A percentile compares a stretch with the other conserved stretches of the same genome.
Conservation (phyloP, 2,888 invertebrate species). For the Argyresthia albistria region DNA sequence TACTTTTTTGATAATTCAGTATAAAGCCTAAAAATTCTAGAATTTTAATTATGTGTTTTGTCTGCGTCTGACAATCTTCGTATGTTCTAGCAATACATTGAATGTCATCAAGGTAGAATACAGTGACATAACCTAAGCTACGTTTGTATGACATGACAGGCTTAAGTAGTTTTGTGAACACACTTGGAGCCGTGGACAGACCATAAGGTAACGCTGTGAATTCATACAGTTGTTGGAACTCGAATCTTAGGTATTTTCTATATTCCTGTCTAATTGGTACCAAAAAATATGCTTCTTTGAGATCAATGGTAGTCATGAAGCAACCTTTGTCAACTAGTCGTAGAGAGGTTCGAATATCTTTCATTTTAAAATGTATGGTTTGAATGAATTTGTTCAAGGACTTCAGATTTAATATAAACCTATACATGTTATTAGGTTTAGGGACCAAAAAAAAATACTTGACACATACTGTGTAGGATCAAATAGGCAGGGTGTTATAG, state of each 20-base stretch:
- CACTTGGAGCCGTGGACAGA: background rate
- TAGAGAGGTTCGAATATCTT: no score
- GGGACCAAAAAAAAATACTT: background rate
- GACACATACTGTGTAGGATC: no score
- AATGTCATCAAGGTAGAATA: background rate
- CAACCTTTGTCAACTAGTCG: no score
- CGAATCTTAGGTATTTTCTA: background rate
- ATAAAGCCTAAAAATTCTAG: background rate
- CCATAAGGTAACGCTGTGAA: background rate
- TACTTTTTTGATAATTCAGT: background rate
- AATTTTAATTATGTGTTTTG: background rate
- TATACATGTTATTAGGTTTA: no score
- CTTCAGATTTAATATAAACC: no score
- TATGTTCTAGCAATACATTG: background rate
- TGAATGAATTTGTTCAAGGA: no score
- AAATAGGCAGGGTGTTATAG: no score
- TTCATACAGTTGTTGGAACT: background rate
- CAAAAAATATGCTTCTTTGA: no score
- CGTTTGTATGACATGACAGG: background rate
- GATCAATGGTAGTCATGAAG: no score
- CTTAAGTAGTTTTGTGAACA: constrained; percentile 1
- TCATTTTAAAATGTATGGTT: no score
- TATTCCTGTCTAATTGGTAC: background rate
- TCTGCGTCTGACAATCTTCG: background rate
- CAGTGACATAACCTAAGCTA: background rate